Evolutionary conservation across 2,797 vertebrate genomes (phyloP).

Genomic region (Picus viridis): DNA sequence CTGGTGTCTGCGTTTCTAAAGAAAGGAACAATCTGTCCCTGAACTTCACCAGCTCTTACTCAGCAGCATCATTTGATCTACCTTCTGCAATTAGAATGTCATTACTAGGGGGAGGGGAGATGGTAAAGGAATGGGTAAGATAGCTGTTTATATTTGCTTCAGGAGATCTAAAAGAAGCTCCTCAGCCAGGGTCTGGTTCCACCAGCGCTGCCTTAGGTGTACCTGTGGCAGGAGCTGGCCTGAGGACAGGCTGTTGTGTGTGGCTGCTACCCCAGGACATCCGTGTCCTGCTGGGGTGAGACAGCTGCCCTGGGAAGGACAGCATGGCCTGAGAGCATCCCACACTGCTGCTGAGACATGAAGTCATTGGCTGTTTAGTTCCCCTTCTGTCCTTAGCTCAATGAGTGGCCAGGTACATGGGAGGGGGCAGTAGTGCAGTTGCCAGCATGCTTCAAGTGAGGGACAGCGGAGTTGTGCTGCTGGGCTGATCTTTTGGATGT

Average conservation of each 20-base stretch:
- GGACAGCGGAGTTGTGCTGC: not conserved
- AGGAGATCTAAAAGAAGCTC: not conserved
- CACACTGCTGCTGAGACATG: not conserved
- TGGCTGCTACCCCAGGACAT: not conserved
- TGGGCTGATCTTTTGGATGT: not conserved
- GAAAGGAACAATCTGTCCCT: not conserved
- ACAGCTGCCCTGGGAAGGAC: not conserved
- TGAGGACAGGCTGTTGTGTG: not conserved
- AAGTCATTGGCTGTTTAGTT: not conserved
- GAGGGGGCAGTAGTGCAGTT: not conserved
- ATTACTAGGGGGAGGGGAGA: not conserved
- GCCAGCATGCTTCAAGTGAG: not conserved
- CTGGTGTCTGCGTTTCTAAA: not conserved
- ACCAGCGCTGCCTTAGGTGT: not conserved
- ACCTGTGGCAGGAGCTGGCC: not conserved
- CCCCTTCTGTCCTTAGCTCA: not conserved
- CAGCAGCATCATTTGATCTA: not conserved
- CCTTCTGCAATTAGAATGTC: not conserved
- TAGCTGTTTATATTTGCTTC: not conserved
- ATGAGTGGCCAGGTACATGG: not conserved
- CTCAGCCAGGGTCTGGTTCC: not conserved
- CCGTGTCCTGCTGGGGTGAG: not conserved
- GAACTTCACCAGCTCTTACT: not conserved
- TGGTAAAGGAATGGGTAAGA: not conserved
- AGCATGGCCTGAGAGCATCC: rapidly evolving